A percentile compares a stretch with the other conserved stretches of the same genome.
Evolutionary conservation across 2,113 vertebrate genomes (phyloP).

Genomic region (Trinectes maculatus): DNA sequence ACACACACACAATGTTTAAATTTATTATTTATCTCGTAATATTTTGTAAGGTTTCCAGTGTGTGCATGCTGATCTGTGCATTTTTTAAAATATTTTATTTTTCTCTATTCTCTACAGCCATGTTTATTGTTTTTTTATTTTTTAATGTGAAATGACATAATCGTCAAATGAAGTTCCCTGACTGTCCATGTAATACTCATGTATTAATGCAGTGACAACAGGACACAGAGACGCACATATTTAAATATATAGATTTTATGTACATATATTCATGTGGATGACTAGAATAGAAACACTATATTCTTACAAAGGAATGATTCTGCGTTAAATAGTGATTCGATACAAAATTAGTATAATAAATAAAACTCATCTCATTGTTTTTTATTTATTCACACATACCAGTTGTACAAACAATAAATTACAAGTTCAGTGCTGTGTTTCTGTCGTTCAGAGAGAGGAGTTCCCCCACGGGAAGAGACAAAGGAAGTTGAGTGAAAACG

Average conservation of each 20-base stretch:
- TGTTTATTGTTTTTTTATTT: too few relatives aligned
- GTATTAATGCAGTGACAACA: conserved; percentile 13
- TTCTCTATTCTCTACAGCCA: too few relatives aligned
- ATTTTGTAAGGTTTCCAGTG: too few relatives aligned
- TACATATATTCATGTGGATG: conserved; percentile 82
- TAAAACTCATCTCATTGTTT: conserved; percentile 90
- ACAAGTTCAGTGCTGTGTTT: conserved; percentile 98
- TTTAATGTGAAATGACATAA: too few relatives aligned
- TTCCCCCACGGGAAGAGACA: conserved; percentile 63
- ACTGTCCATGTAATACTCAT: neutral
- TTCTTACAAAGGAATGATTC: conserved; percentile 78
- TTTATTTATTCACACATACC: conserved; percentile 91
- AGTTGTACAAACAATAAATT: conserved; percentile 99
- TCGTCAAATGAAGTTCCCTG: too few relatives aligned
- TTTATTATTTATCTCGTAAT: too few relatives aligned
- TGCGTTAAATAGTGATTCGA: conserved; percentile 93
- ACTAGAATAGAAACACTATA: conserved; percentile 76
- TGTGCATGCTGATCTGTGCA: too few relatives aligned
- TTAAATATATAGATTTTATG: conserved; percentile 85
- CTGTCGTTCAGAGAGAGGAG: conserved; percentile 69
- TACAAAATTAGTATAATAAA: conserved; percentile 98
- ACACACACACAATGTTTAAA: too few relatives aligned
- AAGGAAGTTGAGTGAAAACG: conserved; percentile 49
- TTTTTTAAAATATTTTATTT: too few relatives aligned
- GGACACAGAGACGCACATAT: conserved; percentile 42